Percentiles rank a stretch among this genome's conserved stretches.
These are phyloP conservation scores for Himalopsyche tibetana DNA, from an alignment of 2,888 invertebrate genomes.

Conservation along the genomic window DNA sequence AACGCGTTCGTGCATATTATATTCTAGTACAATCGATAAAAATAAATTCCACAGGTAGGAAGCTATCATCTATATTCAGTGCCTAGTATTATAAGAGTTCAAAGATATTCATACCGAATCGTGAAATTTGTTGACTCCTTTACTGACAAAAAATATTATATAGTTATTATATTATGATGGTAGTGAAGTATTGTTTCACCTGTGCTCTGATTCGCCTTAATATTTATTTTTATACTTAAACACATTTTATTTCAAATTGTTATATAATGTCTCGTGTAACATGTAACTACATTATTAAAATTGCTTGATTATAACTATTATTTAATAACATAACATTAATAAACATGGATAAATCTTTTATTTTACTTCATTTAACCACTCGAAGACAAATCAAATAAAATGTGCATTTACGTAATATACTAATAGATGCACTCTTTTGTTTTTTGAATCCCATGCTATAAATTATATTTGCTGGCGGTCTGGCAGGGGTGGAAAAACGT, in stretches of 20 bases:
- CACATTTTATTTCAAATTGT: slow-evolving; percentile 59
- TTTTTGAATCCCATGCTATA: too few species aligned
- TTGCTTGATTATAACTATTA: slow-evolving; percentile 55
- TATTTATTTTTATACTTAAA: slow-evolving; percentile 65
- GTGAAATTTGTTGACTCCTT: not conserved
- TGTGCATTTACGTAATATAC: too few species aligned
- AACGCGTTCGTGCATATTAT: not conserved
- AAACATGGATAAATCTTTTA: slow-evolving; percentile 64
- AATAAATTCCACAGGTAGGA: slow-evolving; percentile 23
- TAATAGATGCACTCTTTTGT: too few species aligned
- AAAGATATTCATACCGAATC: slow-evolving; percentile 2
- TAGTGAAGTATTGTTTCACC: slow-evolving; percentile 36
- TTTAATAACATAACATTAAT: slow-evolving; percentile 63
- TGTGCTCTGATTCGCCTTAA: slow-evolving; percentile 65
- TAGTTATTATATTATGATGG: not conserved
- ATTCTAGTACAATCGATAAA: slow-evolving; percentile 20
- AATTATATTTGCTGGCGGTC: too few species aligned
- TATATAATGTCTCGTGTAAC: slow-evolving; percentile 62
- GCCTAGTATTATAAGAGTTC: slow-evolving; percentile 39
- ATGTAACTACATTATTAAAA: slow-evolving; percentile 59
- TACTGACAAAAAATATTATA: slow-evolving; percentile 31
- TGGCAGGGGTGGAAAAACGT: too few species aligned
- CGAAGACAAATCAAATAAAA: not conserved
- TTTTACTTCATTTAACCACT: slow-evolving; percentile 51
- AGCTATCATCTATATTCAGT: slow-evolving; percentile 30